Base-by-base conservation (phyloP, 2,888 invertebrate species). In the Ennomos fuscantarius region DNA sequence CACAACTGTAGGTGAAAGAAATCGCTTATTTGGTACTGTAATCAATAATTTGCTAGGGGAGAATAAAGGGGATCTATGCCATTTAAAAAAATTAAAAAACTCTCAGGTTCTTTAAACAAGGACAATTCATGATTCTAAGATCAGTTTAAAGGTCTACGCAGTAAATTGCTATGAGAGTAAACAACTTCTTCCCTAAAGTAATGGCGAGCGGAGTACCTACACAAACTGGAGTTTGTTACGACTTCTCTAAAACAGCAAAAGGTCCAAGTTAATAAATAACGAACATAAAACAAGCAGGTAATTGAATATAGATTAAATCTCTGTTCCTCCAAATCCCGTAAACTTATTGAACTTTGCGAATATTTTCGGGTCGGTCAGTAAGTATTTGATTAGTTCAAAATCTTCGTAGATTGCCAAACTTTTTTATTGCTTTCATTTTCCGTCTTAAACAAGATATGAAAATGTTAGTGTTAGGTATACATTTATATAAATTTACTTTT, bases 401-500 rank as follows among this genome's bases (percentile, higher is more conserved):
- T 62, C 50, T 54, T 58, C 39, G 53, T 50, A 55, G 58, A 57
- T 65, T 59, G 58, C 47, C 53, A 65, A 74, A 73, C 68, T 73
- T 76, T 56, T 72, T 72, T 70, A 76, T 70, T 72, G 41, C 65
- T 68, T 67, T 58, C 61, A 63, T 70, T 70, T 75, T 63, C 56
- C 55, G 47, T 42, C 51, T 53, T 60, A 58, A 65, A 57, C 59
- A 63, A 65, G 52, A 55, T 48, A 55, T 68, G 63, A 70, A 69
- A 54, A 62, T 60, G 55, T 69, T 62, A 65, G 60, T n/a, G 55
- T 59, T 51, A 31, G 15, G 52, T 54, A 62, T 66, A 55, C 6
- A 24, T 24, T 1, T 6, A 24, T 24, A 24, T 15, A 15, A 2
- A 15, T 2, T 15, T 15, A 15, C 3, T 15, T 15, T 15, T 15